A percentile compares a stretch with the other conserved stretches of the same genome.
Evolutionary conservation across 2,888 invertebrate genomes (phyloP).

Genomic region (Trichopria drosophilae): DNA sequence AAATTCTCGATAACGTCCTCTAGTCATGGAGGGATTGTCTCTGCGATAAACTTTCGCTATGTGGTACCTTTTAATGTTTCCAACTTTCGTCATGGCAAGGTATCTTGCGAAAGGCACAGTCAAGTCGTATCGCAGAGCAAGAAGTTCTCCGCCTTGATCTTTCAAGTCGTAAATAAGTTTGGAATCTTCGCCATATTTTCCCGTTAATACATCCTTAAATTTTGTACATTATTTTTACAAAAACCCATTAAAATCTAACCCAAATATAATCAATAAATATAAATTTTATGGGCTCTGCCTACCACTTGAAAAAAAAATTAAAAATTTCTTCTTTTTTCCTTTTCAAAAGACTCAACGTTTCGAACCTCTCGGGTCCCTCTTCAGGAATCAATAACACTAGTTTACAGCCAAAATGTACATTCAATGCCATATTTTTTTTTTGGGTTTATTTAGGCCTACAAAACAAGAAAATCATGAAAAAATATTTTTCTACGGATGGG

Average conservation of each 20-base stretch:
- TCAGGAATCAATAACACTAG: too few species aligned
- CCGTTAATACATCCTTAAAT: slow-evolving; percentile 88
- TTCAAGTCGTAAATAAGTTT: slow-evolving; percentile 98
- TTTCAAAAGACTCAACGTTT: too few species aligned
- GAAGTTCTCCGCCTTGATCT: slow-evolving; percentile 97
- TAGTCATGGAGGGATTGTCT: slow-evolving; percentile 96
- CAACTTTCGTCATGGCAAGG: slow-evolving; percentile 96
- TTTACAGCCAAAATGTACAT: too few species aligned
- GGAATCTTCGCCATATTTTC: slow-evolving; percentile 99
- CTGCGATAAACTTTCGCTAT: slow-evolving; percentile 98
- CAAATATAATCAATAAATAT: slow-evolving; percentile 12
- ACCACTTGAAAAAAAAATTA: too few species aligned
- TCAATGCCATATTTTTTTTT: too few species aligned
- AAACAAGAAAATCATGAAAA: too few species aligned
- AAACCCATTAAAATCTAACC: neutral
- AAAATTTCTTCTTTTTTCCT: too few species aligned
- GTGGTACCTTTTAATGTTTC: slow-evolving; percentile 92
- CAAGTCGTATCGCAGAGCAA: slow-evolving; percentile 94
- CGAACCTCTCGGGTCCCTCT: too few species aligned
- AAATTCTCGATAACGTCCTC: slow-evolving; percentile 96
- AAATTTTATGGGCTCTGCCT: too few species aligned
- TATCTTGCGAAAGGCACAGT: slow-evolving; percentile 98
- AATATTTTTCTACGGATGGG: too few species aligned
- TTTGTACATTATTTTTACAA: too few species aligned
- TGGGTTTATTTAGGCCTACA: too few species aligned